Base-by-base conservation (phyloP, 2,797 vertebrate species). In the Parauchenoglanis punctatus region DNA sequence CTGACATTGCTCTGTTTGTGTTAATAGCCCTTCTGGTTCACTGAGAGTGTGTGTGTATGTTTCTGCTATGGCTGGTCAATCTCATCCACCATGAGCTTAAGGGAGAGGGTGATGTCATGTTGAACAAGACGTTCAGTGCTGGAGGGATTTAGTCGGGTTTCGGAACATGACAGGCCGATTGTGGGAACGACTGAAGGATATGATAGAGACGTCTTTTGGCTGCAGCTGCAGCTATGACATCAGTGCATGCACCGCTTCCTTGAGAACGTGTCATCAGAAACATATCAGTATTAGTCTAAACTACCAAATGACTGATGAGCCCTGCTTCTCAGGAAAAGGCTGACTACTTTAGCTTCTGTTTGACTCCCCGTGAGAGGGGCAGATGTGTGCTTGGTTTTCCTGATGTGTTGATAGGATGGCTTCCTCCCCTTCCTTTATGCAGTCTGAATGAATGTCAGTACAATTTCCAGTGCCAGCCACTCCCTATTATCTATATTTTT, bases 151-250 rank as follows among this genome's bases (percentile, higher is more conserved):
- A 81, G 83, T 12, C 58, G 84, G 31, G 85, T 89, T 91, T 87
- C 87, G 83, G 89, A 76, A 78, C 82, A 73, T 75, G 61, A 87
- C 81, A 88, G 59, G 68, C 83, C 84, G 91, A 88, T 89, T 90
- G 88, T 87, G 86, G 89, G 92, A 94, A 95, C 93, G 94, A 95
- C 92, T 94, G 93, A 95, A 94, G 92, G 94, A 94, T 94, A 92
- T 93, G 91, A 93, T 90, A 90, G 89, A 92, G 90, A 90, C 92
- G 91, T 93, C 89, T 94, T 93, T 94, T 95, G 94, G 94, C 95
- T 88, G 35, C 58, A 85, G 83, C 52, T 89, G 73, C 10, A 17
- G 88, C 35, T 49, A 92, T 95, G 93, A 95, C 93, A 91, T 96
- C 95, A 93, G 58, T 81, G 25, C 17, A 61, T 52, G 23, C 31